Conservation (phyloP, 2,888 invertebrate species). For the Tubulanus polymorphus region DNA sequence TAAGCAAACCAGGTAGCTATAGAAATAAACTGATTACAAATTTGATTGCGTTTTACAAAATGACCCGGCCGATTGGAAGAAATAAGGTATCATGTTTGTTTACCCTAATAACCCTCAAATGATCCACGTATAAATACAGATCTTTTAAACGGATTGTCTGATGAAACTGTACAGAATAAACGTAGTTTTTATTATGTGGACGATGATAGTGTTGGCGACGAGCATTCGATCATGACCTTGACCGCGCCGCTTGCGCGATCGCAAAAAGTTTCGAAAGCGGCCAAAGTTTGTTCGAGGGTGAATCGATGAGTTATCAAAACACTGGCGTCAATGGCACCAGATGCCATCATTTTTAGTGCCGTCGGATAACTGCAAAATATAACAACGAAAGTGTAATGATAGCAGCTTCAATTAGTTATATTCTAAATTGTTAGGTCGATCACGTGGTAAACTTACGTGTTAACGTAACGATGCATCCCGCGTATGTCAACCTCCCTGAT, state of each 20-base stretch:
- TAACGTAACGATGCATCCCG: not conserved
- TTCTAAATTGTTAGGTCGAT: too few relatives aligned
- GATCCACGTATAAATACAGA: too few relatives aligned
- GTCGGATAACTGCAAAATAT: not conserved
- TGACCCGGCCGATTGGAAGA: too few relatives aligned
- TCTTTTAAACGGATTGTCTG: too few relatives aligned
- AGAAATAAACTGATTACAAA: too few relatives aligned
- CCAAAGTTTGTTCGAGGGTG: not conserved
- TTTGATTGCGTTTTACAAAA: too few relatives aligned
- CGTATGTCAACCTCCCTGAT: not conserved
- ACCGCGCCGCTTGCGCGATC: not conserved
- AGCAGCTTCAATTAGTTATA: not conserved
- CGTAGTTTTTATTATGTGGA: too few relatives aligned
- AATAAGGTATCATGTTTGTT: too few relatives aligned
- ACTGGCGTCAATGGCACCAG: not conserved
- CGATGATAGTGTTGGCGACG: too few relatives aligned
- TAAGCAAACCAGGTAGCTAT: too few relatives aligned
- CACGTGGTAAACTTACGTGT: not conserved
- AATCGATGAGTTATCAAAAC: not conserved
- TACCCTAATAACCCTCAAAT: too few relatives aligned
- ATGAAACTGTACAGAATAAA: too few relatives aligned
- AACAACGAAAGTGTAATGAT: not conserved
- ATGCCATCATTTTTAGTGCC: not conserved
- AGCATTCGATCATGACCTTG: not conserved
- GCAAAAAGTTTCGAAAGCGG: not conserved